phyloP scores from a whole-genome alignment of 2,113 vertebrate species.

The Ageneiosus marmoratus region DNA sequence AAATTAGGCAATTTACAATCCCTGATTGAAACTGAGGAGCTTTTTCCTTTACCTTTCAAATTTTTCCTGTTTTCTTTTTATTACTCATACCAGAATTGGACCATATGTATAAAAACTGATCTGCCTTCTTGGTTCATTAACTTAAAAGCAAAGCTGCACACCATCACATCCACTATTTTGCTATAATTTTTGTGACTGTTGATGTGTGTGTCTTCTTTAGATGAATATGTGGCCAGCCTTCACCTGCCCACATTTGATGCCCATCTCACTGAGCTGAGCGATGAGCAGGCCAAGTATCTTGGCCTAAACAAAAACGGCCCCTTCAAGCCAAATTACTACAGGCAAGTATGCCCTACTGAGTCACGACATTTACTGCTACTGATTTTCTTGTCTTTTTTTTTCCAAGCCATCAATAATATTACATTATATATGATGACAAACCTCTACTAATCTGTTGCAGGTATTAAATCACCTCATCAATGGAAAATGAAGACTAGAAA shows the following conservation, averaged over 20 bases:
- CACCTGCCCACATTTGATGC: slow-evolving; percentile 98
- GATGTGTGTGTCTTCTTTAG: slow-evolving; percentile 64
- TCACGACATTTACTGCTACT: background rate
- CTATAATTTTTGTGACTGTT: background rate
- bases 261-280: slow-evolving; percentile 92
- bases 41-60: no score
- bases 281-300: slow-evolving; percentile 97
- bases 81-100: background rate
- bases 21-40: background rate
- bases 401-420: background rate
- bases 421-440: no score
- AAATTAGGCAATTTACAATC: background rate
- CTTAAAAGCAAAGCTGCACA: background rate
- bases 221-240: slow-evolving; percentile 96
- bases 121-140: background rate
- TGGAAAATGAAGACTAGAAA: slow-evolving; percentile 59
- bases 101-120: background rate
- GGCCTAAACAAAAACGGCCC: slow-evolving; percentile 98
- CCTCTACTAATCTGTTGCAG: slow-evolving; percentile 60
- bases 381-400: background rate
- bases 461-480: slow-evolving; percentile 74
- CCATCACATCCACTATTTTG: background rate
- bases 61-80: background rate
- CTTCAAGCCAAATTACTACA: slow-evolving; percentile 99
- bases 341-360: slow-evolving; percentile 67